Evolutionary conservation across 2,113 vertebrate species (phyloP), one percentile per base, ranked within the genome.

Genomic region (Toxotes jaculatrix): DNA sequence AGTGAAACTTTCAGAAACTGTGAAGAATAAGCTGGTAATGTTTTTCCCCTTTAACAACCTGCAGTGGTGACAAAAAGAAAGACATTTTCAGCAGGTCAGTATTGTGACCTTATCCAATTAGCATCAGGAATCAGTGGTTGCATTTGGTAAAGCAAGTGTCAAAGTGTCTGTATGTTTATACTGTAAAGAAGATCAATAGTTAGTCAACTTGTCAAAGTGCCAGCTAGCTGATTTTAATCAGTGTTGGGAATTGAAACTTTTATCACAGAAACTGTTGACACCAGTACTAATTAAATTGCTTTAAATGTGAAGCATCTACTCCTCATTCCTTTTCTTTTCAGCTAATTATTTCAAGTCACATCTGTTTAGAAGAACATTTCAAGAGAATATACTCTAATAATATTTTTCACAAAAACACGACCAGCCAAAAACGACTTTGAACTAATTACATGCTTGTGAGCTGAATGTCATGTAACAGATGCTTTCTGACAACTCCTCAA

Each of bases 21-120:
- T 17, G 0, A 64, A 27, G 23, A 42, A 32, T 13, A 31, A 66
- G 43, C 7, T 1, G 8, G 11, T n/a, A 0, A 14, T 68, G 53
- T 43, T 59, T 27, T 23, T 6, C n/a, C 17, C 17, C n/a, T 31
- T 55, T 63, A 60, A 34, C 9, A 63, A 16, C 40, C 27, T 57
- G 55, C 21, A 43, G 11, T 17, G 21, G 16, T 49, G 51, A 59
- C 3, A 1, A 63, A 27, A 55, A 27, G 13, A 23, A n/a, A 21
- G n/a, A 27, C 10, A 13, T 23, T 56, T 56, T 65, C n/a, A 36
- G 34, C 38, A 38, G 47, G 64, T 78, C 72, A 36, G 40, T 31
- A 1, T 16, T 34, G 31, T 43, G 57, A 62, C 59, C 67, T 34
- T 4, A 43, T 76, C 63, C 40, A 79, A 42, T 80, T 71, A 84